Base-by-base conservation (phyloP, 2,888 invertebrate genomes). In the Anthoptus insignis region DNA sequence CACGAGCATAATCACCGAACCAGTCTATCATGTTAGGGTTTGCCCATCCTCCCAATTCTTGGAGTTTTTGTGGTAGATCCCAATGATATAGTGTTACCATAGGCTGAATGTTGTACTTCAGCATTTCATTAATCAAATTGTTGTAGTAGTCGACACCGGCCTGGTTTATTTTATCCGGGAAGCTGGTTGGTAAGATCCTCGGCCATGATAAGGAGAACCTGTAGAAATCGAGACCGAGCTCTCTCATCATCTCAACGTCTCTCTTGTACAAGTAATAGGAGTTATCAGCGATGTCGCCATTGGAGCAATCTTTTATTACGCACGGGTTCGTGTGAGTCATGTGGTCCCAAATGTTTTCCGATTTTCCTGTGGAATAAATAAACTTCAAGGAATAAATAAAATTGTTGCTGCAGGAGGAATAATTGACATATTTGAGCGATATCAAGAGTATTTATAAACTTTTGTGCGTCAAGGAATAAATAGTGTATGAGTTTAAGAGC, bases 201-300 rank as follows among this genome's bases (percentile, higher is more conserved):
- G 94, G 73, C 96, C 96, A 96, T 0, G 95, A 90, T n/a, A 94
- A 78, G 1, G 94, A 94, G 72, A 94, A 93, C 24, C 94, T 81
- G 74, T 94, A 93, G 65, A 84, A 86, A 65, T 93, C 79, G 0
- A 87, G 78, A 0, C 87, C 87, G 3, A 91, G 71, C 60, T 87
- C 77, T 29, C 79, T 77, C 49, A 90, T 66, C 69, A 90, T 77
- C 60, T 81, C 79, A 0, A 93, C 82, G 66, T 93, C 91, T 66
- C 94, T 92, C 72, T 91, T 86, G 74, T 93, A 94, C 69, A 90
- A 89, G 76, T 95, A 87, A 75, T 95, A 94, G 13, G 91, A 90
- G 72, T 95, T 94, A 49, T 93, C 87, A 0, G 94, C 88, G 6
- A 94, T 78, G 73, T 95, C 94, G 0, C 90, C 95, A 68, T 92